A percentile compares a stretch with the other conserved stretches of the same genome.
phyloP scores from a whole-genome alignment of 2,113 vertebrate species.

The Indicator indicator region DNA sequence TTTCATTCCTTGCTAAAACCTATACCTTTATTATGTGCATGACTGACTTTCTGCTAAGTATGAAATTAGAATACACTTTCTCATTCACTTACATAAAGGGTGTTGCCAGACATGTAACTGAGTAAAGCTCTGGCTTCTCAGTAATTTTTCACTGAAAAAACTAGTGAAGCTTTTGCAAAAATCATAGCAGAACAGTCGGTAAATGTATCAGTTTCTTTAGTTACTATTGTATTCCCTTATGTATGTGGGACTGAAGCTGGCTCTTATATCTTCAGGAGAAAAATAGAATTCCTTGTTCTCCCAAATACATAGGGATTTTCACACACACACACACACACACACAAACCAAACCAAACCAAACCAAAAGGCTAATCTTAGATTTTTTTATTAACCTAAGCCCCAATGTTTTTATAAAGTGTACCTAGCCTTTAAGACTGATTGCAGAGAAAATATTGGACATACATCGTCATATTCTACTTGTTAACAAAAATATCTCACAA shows the following conservation, averaged over 20 bases:
- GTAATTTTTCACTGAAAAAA: background rate
- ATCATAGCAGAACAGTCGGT: background rate
- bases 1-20: constrained; percentile 6
- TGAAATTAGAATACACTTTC: constrained; percentile 7
- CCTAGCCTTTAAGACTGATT: background rate
- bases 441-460: background rate
- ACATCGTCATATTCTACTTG: background rate
- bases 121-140: constrained; percentile 13
- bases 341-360: background rate
- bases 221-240: background rate
- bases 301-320: background rate
- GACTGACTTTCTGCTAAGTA: constrained; percentile 39
- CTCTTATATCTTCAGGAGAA: background rate
- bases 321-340: background rate
- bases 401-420: background rate
- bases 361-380: background rate
- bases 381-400: background rate
- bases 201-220: background rate
- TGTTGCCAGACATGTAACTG: background rate
- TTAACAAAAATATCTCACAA: background rate
- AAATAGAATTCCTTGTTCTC: background rate
- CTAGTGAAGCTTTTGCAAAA: constrained; percentile 3
- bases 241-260: rapidly evolving
- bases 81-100: background rate
- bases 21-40: background rate